phyloP scores from a whole-genome alignment of 2,797 vertebrate species.

The Artibeus jamaicensis region DNA sequence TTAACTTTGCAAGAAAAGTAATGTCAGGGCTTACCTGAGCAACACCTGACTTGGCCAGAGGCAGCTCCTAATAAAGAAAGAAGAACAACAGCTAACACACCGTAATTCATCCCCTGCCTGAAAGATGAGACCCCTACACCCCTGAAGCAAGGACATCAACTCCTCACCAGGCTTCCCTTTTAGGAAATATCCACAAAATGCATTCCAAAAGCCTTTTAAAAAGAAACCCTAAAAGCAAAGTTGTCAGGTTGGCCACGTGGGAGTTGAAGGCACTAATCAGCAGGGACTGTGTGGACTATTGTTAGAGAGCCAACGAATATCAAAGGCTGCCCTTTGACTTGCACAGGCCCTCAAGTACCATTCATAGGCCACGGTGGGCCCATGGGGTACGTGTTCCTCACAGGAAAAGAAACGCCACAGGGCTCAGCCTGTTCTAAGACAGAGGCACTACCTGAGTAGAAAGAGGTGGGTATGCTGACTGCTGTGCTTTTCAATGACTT shows the following conservation, averaged over 20 bases:
- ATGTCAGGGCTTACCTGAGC: conserved; percentile 65
- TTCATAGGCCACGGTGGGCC: background rate
- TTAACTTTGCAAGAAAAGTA: conserved; percentile 41
- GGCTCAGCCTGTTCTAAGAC: background rate
- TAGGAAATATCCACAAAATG: background rate
- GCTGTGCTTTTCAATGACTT: background rate
- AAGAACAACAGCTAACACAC: conserved; percentile 61
- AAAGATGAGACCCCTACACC: background rate
- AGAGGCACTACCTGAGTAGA: background rate
- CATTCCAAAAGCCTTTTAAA: background rate
- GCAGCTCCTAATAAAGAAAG: conserved; percentile 72
- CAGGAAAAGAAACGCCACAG: background rate
- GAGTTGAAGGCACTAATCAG: background rate
- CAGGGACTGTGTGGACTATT: background rate
- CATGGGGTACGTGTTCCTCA: background rate
- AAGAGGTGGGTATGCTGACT: background rate
- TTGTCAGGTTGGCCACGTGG: background rate
- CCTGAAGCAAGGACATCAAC: background rate
- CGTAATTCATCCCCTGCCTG: background rate
- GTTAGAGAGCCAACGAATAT: background rate
- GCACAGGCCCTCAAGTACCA: background rate
- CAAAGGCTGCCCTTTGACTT: background rate
- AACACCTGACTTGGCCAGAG: conserved; percentile 70
- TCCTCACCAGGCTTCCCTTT: background rate
- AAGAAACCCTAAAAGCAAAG: background rate